Conservation (phyloP, 2,113 vertebrate genomes). For the Plotosus lineatus region DNA sequence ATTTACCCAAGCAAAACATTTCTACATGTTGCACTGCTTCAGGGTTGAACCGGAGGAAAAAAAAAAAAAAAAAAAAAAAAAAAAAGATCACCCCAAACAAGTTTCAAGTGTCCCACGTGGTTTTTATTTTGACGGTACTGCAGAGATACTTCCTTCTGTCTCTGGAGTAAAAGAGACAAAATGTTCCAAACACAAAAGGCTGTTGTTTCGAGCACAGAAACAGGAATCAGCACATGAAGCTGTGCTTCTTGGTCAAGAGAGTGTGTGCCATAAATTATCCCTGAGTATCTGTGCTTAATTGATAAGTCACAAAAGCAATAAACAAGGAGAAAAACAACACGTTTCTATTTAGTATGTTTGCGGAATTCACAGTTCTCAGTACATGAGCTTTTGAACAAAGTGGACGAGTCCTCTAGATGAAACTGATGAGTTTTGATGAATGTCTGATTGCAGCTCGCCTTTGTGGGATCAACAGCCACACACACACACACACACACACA, state of each 20-base stretch:
- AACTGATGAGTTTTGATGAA: too few relatives aligned
- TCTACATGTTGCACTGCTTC: slow-evolving; percentile 3
- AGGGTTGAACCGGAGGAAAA: neutral
- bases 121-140: slow-evolving; percentile 56
- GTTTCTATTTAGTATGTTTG: neutral
- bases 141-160: slow-evolving; percentile 64
- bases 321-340: neutral
- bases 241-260: neutral
- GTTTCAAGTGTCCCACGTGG: neutral
- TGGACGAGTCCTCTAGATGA: too few relatives aligned
- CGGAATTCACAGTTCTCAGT: neutral
- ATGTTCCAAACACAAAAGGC: slow-evolving; percentile 64
- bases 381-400: too few relatives aligned
- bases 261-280: slow-evolving; percentile 1
- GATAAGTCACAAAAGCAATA: neutral
- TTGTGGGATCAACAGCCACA: neutral
- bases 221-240: neutral
- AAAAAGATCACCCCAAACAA: neutral
- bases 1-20: neutral
- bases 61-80: neutral
- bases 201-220: slow-evolving; percentile 60
- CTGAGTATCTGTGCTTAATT: neutral
- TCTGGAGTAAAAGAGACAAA: slow-evolving; percentile 63
- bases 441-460: neutral
- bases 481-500: neutral